Evolutionary conservation across 1,140 invertebrate genomes (phyloP).

Genomic region (Drosophila ironensis): DNA sequence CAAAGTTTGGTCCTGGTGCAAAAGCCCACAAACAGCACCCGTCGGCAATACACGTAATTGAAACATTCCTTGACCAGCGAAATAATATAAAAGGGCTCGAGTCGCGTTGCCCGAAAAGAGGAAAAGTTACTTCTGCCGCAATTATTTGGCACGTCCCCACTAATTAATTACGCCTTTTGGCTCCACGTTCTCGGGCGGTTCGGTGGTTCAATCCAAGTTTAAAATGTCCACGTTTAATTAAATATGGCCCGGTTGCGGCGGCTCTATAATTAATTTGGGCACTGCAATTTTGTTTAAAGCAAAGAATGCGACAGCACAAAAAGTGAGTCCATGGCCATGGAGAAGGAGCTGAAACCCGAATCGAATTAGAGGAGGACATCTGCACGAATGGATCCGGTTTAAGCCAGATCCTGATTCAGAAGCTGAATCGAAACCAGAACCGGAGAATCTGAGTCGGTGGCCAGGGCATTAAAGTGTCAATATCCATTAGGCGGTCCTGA

Average conservation of each 20-base stretch:
- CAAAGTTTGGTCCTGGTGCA: conserved; percentile 42
- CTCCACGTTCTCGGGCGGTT: conserved; percentile 33
- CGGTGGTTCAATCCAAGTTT: conserved; percentile 38
- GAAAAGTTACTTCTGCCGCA: conserved; percentile 74
- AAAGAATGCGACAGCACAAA: conserved; percentile 58
- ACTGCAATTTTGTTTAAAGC: conserved; percentile 76
- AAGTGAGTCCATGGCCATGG: neutral
- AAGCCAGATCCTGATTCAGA: conserved; percentile 15
- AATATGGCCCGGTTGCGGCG: conserved; percentile 61
- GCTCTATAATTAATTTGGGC: conserved; percentile 77
- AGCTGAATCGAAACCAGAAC: conserved; percentile 15
- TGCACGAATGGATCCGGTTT: conserved; percentile 36
- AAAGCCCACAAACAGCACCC: neutral
- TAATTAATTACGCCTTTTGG: conserved; percentile 79
- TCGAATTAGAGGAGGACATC: conserved; percentile 63
- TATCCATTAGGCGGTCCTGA: conserved; percentile 79
- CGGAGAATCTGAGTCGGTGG: conserved; percentile 12
- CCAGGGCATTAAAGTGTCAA: conserved; percentile 76
- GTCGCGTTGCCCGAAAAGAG: conserved; percentile 35
- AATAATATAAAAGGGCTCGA: conserved; percentile 62
- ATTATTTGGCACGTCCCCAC: conserved; percentile 77
- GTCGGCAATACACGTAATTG: conserved; percentile 71
- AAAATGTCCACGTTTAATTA: conserved; percentile 78
- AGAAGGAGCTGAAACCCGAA: conserved; percentile 24
- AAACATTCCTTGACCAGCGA: conserved; percentile 73